Percentiles rank a stretch among this genome's conserved stretches.
Evolutionary conservation across 2,888 invertebrate species (phyloP).

Genomic region (Athalia cordata): DNA sequence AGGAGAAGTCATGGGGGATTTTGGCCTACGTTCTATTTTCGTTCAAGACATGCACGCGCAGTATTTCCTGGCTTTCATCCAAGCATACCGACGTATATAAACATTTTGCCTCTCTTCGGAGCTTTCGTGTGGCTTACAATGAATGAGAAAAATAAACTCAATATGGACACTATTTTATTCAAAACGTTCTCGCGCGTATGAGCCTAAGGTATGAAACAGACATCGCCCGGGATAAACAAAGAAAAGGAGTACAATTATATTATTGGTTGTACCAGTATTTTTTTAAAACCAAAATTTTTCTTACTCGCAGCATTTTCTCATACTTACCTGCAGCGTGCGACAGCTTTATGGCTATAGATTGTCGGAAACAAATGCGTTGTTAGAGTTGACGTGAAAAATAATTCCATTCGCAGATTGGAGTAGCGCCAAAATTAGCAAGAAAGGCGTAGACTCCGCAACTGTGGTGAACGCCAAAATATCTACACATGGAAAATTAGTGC

Average conservation of each 20-base stretch:
- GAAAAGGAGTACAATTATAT: neutral
- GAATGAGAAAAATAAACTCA: conserved; percentile 53
- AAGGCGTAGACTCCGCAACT: conserved; percentile 20
- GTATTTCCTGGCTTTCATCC: conserved; percentile 70
- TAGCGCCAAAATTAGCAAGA: conserved; percentile 15
- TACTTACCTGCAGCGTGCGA: no score
- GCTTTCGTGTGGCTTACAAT: conserved; percentile 52
- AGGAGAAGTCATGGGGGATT: conserved; percentile 70
- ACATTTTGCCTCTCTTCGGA: conserved; percentile 66
- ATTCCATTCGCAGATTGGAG: conserved; percentile 38
- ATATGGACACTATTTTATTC: neutral
- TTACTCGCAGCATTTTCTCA: no score
- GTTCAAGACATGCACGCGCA: conserved; percentile 69
- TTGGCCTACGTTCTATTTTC: conserved; percentile 68
- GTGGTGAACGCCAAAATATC: conserved; percentile 21
- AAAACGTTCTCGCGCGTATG: neutral
- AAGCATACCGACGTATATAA: conserved; percentile 64
- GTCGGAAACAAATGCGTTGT: conserved; percentile 19
- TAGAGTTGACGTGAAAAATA: conserved; percentile 26
- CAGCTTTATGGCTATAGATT: neutral
- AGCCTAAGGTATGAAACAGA: neutral
- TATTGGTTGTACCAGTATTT: neutral
- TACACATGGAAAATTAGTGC: conserved; percentile 17
- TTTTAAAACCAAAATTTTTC: no score
- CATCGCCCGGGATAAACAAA: neutral